These are phyloP conservation scores for Apis laboriosa DNA, from an alignment of 1,140 invertebrate genomes.

Conservation along the genomic window DNA sequence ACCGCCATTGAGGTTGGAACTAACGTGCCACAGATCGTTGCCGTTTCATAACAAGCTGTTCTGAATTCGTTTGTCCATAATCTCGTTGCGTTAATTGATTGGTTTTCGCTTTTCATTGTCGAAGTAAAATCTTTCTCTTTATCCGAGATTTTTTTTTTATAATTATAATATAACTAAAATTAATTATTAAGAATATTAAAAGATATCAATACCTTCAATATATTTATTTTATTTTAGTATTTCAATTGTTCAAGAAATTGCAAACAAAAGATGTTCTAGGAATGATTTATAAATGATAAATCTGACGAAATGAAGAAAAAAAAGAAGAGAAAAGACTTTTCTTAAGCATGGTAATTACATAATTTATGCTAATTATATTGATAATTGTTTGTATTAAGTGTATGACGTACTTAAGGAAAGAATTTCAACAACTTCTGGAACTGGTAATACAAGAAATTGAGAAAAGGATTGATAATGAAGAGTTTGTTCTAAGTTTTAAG, in stretches of 20 bases:
- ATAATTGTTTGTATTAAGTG: constrained; percentile 3
- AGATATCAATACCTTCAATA: not conserved
- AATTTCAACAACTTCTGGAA: constrained; percentile 48
- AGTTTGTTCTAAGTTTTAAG: not conserved
- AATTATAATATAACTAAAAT: not conserved
- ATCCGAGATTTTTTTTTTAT: not conserved
- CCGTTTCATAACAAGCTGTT: constrained; percentile 72
- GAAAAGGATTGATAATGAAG: not conserved
- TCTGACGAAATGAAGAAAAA: not conserved
- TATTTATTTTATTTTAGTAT: not conserved
- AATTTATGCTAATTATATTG: not conserved
- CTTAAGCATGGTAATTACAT: not conserved
- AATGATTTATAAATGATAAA: not conserved
- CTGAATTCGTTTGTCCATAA: constrained; percentile 57
- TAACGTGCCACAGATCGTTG: constrained; percentile 71
- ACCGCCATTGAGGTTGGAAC: constrained; percentile 76
- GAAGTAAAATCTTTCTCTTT: not conserved
- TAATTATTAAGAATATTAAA: not conserved
- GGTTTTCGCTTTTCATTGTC: constrained; percentile 1
- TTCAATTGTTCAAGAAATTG: not conserved
- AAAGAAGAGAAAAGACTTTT: not conserved
- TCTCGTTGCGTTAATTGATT: constrained; percentile 40
- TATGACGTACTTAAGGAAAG: constrained; percentile 51
- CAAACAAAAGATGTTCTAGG: fast-evolving
- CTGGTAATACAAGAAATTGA: constrained; percentile 8